phyloP scores from a whole-genome alignment of 2,113 vertebrate genomes.

The Otis tarda region DNA sequence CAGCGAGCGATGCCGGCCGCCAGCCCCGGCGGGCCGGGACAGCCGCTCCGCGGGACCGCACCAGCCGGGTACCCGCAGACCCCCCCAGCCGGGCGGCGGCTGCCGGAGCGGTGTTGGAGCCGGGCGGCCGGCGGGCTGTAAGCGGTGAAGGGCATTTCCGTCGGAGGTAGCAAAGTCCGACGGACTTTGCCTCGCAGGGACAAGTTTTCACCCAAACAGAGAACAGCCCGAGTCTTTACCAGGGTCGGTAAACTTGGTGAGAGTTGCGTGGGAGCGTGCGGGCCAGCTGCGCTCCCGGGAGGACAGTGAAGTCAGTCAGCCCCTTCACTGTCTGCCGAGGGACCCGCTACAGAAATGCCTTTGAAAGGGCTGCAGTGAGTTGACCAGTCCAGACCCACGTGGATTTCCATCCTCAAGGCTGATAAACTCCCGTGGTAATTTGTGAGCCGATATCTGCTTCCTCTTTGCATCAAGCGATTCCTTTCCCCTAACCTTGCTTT shows the following conservation, averaged over 20 bases:
- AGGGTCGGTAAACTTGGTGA: accelerated
- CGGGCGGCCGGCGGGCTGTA: accelerated
- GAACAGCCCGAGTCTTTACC: accelerated
- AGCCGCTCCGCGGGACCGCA: background rate
- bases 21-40: background rate
- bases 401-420: background rate
- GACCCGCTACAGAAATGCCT: background rate
- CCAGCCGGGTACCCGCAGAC: accelerated
- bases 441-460: background rate
- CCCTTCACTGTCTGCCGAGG: background rate
- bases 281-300: background rate
- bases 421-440: background rate
- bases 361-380: background rate
- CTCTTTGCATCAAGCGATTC: background rate
- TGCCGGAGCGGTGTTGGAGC: accelerated
- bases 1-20: too few species aligned
- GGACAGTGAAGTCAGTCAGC: accelerated
- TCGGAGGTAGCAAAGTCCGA: too few species aligned
- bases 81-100: accelerated
- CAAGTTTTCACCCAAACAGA: too few species aligned
- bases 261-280: accelerated
- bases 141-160: accelerated
- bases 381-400: accelerated
- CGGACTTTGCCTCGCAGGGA: too few species aligned
- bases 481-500: background rate